Base-by-base conservation (phyloP, 1,140 invertebrate species). In the Mactra quadrangularis region DNA sequence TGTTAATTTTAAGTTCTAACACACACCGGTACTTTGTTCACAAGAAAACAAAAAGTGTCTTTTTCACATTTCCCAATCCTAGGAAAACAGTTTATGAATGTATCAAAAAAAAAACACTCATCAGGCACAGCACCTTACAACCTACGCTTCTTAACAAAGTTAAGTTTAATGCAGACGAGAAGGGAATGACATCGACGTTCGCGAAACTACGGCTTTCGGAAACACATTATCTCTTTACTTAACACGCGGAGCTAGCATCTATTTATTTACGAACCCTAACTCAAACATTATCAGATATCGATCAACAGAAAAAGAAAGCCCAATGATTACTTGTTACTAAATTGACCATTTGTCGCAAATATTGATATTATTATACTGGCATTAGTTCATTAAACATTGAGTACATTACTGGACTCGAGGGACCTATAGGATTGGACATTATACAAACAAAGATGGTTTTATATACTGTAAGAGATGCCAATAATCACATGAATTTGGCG, bases 311-410 rank as follows among this genome's bases (percentile, higher is more conserved):
- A 31, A 68, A n/a, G n/a, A 41, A 68, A 31, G 27, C 41, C 22
- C 3, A 19, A 68, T 50, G 41, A 68, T 50, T 47, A 41, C 41
- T 68, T 50, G 47, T 68, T 47, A 68, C 64, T 41, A 68, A 68
- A 68, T 68, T 72, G 70, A 55, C 70, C 70, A 72, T 55, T 72
- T 72, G 47, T 55, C 41, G 47, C 50, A 72, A 57, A 72, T 72
- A 72, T 72, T 72, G 70, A 72, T 72, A 57, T 45, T 33, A 72
- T 72, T 72, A 57, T 53, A 55, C 50, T 72, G 33, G 55, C 70
- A 72, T 72, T 72, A 72, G 70, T 57, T 72, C 70, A 72, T 72
- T 72, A 72, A 72, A 72, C 70, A 72, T 72, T 72, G 31, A 72
- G 50, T 27, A 53, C 31, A 72, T 38, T 72, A 52, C 33, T 41